Base-by-base conservation (phyloP, 2,113 vertebrate species). In the Triplophysa siluroides region DNA sequence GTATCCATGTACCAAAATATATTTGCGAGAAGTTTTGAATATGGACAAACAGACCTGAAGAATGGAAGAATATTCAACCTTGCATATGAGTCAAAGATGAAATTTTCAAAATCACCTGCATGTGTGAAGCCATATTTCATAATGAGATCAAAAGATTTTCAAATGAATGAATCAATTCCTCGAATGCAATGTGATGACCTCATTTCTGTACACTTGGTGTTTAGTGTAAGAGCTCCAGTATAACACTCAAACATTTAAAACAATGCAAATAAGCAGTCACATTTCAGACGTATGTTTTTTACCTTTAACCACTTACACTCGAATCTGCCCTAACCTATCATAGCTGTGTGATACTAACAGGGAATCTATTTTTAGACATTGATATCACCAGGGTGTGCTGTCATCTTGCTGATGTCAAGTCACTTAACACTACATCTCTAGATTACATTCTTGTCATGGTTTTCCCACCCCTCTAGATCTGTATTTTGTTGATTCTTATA, bases 1-100 rank as follows among this genome's bases (percentile, higher is more conserved):
- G 96, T 98, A 91, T 95, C 96, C 93, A 97, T 86, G 94, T 87
- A 89, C 87, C 90, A 88, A 85, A 90, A 90, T 84, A 89, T 98
- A 95, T 97, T 97, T 96, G 95, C 94, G 91, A 81, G 95, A 92
- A 94, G 94, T 94, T 96, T 95, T 88, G 94, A 92, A 92, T 90
- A 88, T 92, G 38, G 16, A 45, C 10, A 62, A 75, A 75, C 21
- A 75, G 62, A 56, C 11, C 41, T 50, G 24, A 61, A 66, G 2
- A 38, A 43, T 56, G 54, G 8, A 19, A n/a, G 45, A 50, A 12
- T 54, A 16, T 54, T 16, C 19, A 58, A n/a, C 19, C 8, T 58
- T n/a, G 2, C 16, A 58, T 16, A 9, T n/a, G 54, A 58, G 50
- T 5, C 0, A 54, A 19, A 54, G 14, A 4, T 13, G 11, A 11